These are phyloP conservation scores for Aspidapion aeneum DNA, from an alignment of 2,888 invertebrate species.

Conservation along the genomic window DNA sequence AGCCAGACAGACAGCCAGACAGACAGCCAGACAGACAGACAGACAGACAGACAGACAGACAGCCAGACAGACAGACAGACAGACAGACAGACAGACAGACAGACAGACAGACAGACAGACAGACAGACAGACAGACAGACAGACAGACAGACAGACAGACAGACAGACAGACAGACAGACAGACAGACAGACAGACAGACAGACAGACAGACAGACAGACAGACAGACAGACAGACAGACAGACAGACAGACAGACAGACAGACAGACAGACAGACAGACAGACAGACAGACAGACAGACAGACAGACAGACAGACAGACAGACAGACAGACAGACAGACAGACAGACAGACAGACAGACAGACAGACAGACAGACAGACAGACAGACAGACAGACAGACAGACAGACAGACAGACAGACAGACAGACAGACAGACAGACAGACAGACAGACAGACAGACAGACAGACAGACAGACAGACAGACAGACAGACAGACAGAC, in stretches of 20 bases:
- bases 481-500: conserved; percentile 17
- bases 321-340: conserved; percentile 12
- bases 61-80: no score
- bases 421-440: no score
- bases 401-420: conserved; percentile 10
- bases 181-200: no score
- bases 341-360: conserved; percentile 15
- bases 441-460: conserved; percentile 10
- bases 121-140: conserved; percentile 11
- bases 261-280: conserved; percentile 13
- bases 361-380: conserved; percentile 14
- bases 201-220: conserved; percentile 17
- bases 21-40: no score
- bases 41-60: no score
- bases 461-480: conserved; percentile 13
- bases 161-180: conserved; percentile 16
- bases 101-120: no score
- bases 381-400: conserved; percentile 10
- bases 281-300: no score
- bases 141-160: conserved; percentile 12
- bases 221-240: no score
- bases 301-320: conserved; percentile 16
- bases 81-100: conserved; percentile 14
- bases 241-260: conserved; percentile 13
- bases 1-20: no score